Percentiles rank a stretch among this genome's conserved stretches.
These are phyloP conservation scores for Euplagia quadripunctaria DNA, from an alignment of 2,888 invertebrate species.

Conservation along the genomic window DNA sequence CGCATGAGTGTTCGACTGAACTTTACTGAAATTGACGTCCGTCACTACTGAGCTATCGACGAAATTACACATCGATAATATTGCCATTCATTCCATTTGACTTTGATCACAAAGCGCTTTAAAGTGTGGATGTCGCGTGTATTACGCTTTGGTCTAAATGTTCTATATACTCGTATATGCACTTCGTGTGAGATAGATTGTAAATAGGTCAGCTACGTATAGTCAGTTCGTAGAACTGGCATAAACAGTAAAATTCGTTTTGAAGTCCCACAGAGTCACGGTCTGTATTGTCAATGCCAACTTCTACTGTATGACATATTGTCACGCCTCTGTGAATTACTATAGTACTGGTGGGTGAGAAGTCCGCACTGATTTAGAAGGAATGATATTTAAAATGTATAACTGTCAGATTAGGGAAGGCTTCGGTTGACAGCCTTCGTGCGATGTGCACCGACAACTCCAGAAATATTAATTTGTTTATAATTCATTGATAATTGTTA, in stretches of 20 bases:
- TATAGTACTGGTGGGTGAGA: no score
- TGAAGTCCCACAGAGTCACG: slow-evolving; percentile 16
- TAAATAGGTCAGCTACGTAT: background rate
- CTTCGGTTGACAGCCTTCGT: no score
- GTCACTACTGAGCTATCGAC: slow-evolving; percentile 21
- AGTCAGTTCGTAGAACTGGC: background rate
- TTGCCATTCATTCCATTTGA: slow-evolving; percentile 32
- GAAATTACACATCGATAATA: slow-evolving; percentile 30
- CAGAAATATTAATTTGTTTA: no score
- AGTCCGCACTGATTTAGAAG: no score
- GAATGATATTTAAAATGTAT: no score
- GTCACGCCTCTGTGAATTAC: no score
- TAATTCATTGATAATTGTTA: no score
- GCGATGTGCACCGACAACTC: no score
- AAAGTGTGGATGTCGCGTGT: background rate
- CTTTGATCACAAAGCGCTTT: slow-evolving; percentile 26
- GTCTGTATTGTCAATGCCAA: slow-evolving; percentile 38
- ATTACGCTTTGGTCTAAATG: background rate
- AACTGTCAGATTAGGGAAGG: no score
- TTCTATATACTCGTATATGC: background rate
- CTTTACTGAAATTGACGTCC: slow-evolving; percentile 43
- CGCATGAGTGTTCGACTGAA: slow-evolving; percentile 27
- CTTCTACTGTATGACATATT: slow-evolving; percentile 26
- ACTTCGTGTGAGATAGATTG: no score
- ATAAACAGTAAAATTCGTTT: slow-evolving; percentile 14